Base-by-base conservation (phyloP, 2,797 vertebrate species). In the Sarcophilus harrisii region DNA sequence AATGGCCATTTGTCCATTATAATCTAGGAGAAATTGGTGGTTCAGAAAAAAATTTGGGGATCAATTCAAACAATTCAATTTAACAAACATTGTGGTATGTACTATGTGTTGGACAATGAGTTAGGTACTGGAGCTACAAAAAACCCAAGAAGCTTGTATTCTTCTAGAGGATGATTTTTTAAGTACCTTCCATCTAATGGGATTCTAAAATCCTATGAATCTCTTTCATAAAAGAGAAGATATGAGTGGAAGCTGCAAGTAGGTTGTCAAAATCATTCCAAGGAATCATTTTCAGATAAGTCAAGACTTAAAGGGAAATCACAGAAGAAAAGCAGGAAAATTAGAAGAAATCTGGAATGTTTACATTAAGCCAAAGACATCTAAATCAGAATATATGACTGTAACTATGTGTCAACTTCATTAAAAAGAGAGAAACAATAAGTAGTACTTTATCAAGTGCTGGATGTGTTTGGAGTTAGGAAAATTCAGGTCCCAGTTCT, bases 271-370 rank as follows among this genome's bases (percentile, higher is more conserved):
- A 89, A 89, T 27, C 57, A 3, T 93, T 8, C 54, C 24, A 90
- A 30, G 57, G 21, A 16, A 11, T 49, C 91, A 38, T 73, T 95
- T 59, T 6, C 66, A 54, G 94, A 57, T 18, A 90, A 96, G 27
- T 12, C 0, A 57, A 5, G 66, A 52, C 54, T 92, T 96, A 91
- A 90, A 91, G 38, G 91, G 94, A 60, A 96, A 93, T 89, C 93
- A 24, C 73, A 45, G 62, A 62, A 93, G 9, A 58, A 49, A 93
- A 30, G 13, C 57, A 89, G 38, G 92, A 91, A 94, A 90, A 3
- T 55, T 93, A 38, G 2, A 24, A 29, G 38, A 49, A 57, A 92
- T 49, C 27, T 24, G 4, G 91, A 49, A 49, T 45, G 59, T 30
- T 81, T 96, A 57, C 62, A 66, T 28, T 52, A 73, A 90, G 45